Evolutionary conservation across 2,113 vertebrate genomes (phyloP), one percentile per base, ranked within the genome.

Genomic region (Ailuropoda melanoleuca): DNA sequence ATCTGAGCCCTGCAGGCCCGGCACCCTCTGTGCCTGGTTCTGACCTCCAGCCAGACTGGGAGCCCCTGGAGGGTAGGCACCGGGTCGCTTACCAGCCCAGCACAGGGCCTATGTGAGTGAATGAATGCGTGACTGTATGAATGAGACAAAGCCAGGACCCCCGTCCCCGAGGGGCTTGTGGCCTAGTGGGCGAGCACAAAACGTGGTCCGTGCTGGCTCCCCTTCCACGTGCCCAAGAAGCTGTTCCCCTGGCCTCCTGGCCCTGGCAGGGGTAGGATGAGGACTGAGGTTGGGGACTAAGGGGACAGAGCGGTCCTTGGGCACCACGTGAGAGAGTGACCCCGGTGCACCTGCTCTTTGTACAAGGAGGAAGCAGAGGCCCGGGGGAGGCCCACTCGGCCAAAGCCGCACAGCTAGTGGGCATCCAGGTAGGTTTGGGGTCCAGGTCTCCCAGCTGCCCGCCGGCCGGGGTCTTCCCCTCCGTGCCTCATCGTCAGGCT

Each of bases 401-500:
- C 55, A 64, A 82, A 74, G 72, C 55, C 81, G 72, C 77, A 24
- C 48, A 58, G 50, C 21, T 29, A n/a, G 56, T 39, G 14, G 29
- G 24, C 3, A 15, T 29, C 46, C 29, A 5, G 48, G 87, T 31
- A 68, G 21, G 15, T 23, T 66, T 24, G 48, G 43, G 50, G 13
- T 31, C 62, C 26, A 1, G 9, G 64, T 46, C 43, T 74, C 89
- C 58, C 1, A 3, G 26, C 62, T 93, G 48, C 56, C 14, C 3
- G 10, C 21, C 9, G 1, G 17, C 48, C 0, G 1, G 43, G 1
- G 6, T 21, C 66, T 26, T 84, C 26, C n/a, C 75, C 62, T 80
- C 74, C 26, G 0, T 0, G 7, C 19, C 46, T 68, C 19, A 0
- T 39, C 4, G 6, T 21, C n/a, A 8, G 0, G 11, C 8, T 1